Base-by-base conservation (phyloP, 2,797 vertebrate genomes). In the Mormyrus hasselquistii region DNA sequence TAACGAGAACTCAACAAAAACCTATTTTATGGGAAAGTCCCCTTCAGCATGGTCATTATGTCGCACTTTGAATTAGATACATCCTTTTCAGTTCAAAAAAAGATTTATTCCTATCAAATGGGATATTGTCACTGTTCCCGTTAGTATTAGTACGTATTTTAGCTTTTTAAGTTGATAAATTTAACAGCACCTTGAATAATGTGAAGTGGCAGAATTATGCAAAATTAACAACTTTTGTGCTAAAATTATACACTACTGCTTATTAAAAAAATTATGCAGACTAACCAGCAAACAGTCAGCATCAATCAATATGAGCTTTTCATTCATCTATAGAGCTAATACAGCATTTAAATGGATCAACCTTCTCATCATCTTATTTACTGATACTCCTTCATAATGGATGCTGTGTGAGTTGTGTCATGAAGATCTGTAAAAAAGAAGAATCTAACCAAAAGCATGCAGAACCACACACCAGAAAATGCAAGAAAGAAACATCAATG, bases 1-100 rank as follows among this genome's bases (percentile, higher is more conserved):
- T 89, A 90, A 90, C 88, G 47, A 65, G 55, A 90, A 59, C n/a
- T 57, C 50, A 89, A 90, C 87, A 89, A 83, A 90, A 90, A 86
- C 19, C 25, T 59, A 52, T 47, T 91, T 90, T 65, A 57, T 19
- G 9, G 41, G 16, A 62, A 62, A 57, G 7, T 88, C 76, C 88
- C 59, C 52, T 47, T 88, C 88, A 22, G 38, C 9, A 34, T n/a
- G 85, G 57, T 85, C 85, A 90, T 85, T 44, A 38, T 34, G 10
- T 82, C 25, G 3, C 25, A 69, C 62, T 69, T 69, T 69, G 62
- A 69, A 69, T 69, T 8, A 65, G 65, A 88, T 34, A 34, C 41
- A 34, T 83, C 49, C 29, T 52, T 52, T 16, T 59, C 50, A 85
- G 25, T 38, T 29, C 0, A 14, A 59, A 25, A 49, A 41, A 76